Percentiles rank a stretch among this genome's conserved stretches.
Conservation (phyloP, 2,888 invertebrate species). For the Rhaphigaster nebulosa region DNA sequence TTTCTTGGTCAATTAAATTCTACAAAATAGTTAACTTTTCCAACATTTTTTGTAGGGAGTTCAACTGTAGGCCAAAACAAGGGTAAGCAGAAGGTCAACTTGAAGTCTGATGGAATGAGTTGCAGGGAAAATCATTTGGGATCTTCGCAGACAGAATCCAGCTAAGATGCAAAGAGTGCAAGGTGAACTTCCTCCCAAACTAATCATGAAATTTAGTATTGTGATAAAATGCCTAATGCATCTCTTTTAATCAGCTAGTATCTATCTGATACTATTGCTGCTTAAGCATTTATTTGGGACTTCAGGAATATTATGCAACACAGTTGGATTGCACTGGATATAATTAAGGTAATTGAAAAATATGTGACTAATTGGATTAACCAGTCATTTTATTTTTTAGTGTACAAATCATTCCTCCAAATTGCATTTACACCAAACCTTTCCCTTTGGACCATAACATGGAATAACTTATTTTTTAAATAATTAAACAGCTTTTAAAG, state of each 20-base stretch:
- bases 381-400: neutral
- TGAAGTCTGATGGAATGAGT: neutral
- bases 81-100: conserved; percentile 33
- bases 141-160: neutral
- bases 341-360: conserved; percentile 12
- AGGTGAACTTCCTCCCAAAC: conserved; percentile 10
- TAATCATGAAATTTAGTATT: conserved; percentile 1
- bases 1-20: conserved; percentile 43
- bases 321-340: neutral
- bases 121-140: conserved; percentile 1
- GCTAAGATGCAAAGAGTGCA: neutral
- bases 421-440: conserved; percentile 5
- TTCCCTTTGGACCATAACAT: neutral
- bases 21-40: conserved; percentile 23
- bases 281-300: neutral
- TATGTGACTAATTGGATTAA: conserved; percentile 25
- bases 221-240: neutral
- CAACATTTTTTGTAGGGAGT: conserved; percentile 47
- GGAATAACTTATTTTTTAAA: neutral
- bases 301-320: neutral
- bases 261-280: conserved; percentile 21
- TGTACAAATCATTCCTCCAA: neutral
- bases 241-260: conserved; percentile 36
- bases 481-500: neutral
- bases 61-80: conserved; percentile 26